A percentile compares a stretch with the other conserved stretches of the same genome.
These are phyloP conservation scores for Triops longicaudatus DNA, from an alignment of 1,140 invertebrate genomes.

Conservation along the genomic window DNA sequence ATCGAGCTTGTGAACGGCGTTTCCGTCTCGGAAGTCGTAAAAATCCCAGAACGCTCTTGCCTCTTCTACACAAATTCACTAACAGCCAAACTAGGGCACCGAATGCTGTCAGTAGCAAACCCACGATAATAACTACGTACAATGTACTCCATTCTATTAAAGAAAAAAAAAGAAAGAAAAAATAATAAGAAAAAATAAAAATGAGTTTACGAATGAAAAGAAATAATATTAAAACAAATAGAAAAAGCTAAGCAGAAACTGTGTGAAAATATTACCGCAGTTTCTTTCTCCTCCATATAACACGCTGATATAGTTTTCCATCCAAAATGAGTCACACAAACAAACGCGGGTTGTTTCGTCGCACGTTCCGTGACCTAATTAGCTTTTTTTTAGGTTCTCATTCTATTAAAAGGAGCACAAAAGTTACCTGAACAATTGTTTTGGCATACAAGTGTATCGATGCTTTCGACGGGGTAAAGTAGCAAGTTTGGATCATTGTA, in stretches of 20 bases:
- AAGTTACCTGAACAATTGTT: slow-evolving; percentile 74
- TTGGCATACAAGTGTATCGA: slow-evolving; percentile 78
- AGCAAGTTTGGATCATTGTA: slow-evolving; percentile 60
- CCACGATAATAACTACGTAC: slow-evolving; percentile 68
- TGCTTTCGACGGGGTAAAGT: slow-evolving; percentile 58
- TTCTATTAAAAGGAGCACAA: not conserved
- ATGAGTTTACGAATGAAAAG: slow-evolving; percentile 16
- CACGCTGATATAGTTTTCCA: slow-evolving; percentile 64
- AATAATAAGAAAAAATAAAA: slow-evolving; percentile 31
- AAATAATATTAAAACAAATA: too few species aligned
- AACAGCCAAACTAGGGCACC: slow-evolving; percentile 59
- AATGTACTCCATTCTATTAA: slow-evolving; percentile 86
- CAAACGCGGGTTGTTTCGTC: slow-evolving; percentile 73
- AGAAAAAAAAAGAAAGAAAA: slow-evolving; percentile 36
- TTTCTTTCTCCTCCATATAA: slow-evolving; percentile 58
- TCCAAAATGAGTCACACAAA: slow-evolving; percentile 91
- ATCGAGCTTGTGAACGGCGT: slow-evolving; percentile 20
- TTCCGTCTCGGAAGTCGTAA: not conserved
- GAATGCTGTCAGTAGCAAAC: slow-evolving; percentile 53
- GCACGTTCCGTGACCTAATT: slow-evolving; percentile 70
- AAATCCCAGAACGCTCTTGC: slow-evolving; percentile 30
- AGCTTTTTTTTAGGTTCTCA: too few species aligned
- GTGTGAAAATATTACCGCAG: slow-evolving; percentile 51
- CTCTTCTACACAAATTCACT: slow-evolving; percentile 54
- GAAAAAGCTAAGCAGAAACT: slow-evolving; percentile 16